Conservation (phyloP, 2,888 invertebrate species). For the Thereva unica region DNA sequence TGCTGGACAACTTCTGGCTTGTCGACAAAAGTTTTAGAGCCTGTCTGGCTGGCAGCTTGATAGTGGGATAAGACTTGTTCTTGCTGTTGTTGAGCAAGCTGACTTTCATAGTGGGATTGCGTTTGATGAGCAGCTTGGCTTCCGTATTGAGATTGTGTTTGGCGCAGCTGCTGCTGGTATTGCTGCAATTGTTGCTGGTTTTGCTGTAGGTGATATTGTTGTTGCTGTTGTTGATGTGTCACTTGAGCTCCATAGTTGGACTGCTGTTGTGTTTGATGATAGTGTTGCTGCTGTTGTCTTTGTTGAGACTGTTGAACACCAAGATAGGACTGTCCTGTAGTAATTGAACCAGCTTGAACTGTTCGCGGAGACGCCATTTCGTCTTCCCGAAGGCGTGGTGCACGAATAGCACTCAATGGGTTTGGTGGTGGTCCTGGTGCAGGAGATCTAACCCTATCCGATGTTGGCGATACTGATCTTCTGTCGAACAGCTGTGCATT, state of each 20-base stretch:
- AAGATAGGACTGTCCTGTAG: conserved; percentile 57
- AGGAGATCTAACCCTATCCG: conserved; percentile 70
- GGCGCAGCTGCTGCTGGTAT: not conserved
- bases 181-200: conserved; percentile 13
- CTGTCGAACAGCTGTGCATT: conserved; percentile 66
- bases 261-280: conserved; percentile 14
- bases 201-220: not conserved
- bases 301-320: conserved; percentile 47
- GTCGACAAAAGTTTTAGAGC: conserved; percentile 57
- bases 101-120: too few relatives aligned
- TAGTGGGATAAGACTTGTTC: conserved; percentile 57
- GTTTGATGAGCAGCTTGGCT: too few relatives aligned
- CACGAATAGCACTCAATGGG: conserved; percentile 66
- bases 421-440: conserved; percentile 73
- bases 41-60: conserved; percentile 58
- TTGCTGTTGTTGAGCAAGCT: conserved; percentile 45
- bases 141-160: too few relatives aligned
- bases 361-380: conserved; percentile 48
- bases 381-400: conserved; percentile 65
- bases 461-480: conserved; percentile 69
- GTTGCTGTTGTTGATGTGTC: conserved; percentile 15
- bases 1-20: conserved; percentile 61
- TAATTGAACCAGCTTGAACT: conserved; percentile 55
- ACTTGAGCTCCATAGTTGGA: conserved; percentile 50
- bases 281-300: conserved; percentile 39